Evolutionary conservation across 1,140 invertebrate genomes (phyloP).

Genomic region (Leptonema lineaticorne): DNA sequence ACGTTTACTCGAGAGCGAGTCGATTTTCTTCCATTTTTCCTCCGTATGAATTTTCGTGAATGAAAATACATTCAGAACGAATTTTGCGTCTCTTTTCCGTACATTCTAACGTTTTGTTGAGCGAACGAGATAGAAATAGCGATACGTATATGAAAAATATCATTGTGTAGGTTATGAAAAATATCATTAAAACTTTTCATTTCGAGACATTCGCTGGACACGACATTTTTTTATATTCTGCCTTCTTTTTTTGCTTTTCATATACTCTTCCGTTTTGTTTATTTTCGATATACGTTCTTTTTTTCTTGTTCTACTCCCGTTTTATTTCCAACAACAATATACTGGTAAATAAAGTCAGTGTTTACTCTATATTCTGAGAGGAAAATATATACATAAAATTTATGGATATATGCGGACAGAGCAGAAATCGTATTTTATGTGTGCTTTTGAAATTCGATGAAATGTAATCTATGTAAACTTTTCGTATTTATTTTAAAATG

Average conservation of each 20-base stretch:
- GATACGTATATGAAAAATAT: constrained; percentile 29
- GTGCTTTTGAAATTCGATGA: neutral
- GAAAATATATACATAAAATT: neutral
- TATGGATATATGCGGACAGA: too few species aligned
- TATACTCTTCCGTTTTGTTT: neutral
- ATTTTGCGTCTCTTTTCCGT: neutral
- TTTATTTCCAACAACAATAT: neutral
- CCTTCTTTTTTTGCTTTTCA: neutral
- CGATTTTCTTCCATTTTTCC: neutral
- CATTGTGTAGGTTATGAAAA: constrained; percentile 30
- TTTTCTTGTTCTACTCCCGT: neutral
- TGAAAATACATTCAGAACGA: neutral
- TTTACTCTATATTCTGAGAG: neutral
- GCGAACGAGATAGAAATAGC: neutral
- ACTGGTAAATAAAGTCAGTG: neutral
- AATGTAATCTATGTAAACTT: neutral
- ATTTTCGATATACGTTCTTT: neutral
- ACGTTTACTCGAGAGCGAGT: neutral
- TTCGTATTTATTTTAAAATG: too few species aligned
- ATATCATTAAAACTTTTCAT: constrained; percentile 37
- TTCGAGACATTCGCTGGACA: constrained; percentile 7
- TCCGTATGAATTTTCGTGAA: neutral
- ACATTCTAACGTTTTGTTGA: neutral
- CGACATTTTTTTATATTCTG: neutral
- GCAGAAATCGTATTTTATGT: neutral